Conservation (phyloP, 2,888 invertebrate species). For the Acrocera orbiculus region DNA sequence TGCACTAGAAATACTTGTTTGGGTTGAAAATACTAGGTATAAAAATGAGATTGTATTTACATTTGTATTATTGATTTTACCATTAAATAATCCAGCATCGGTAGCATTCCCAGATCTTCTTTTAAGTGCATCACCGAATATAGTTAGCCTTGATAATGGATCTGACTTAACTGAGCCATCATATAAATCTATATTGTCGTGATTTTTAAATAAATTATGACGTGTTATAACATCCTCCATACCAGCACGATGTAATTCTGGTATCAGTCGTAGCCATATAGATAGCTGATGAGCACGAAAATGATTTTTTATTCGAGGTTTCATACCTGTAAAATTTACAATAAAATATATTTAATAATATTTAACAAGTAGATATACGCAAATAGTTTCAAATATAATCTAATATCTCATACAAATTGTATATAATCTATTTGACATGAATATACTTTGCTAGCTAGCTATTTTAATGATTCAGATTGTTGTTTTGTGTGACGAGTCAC, state of each 20-base stretch:
- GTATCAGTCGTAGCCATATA: constrained; percentile 85
- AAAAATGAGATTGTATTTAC: no score
- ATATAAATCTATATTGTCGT: constrained; percentile 74
- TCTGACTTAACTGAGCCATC: constrained; percentile 77
- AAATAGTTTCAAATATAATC: no score
- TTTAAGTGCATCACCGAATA: constrained; percentile 35
- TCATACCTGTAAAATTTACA: constrained; percentile 47
- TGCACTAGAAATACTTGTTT: no score
- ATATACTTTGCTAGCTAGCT: no score
- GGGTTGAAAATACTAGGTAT: no score
- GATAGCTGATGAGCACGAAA: constrained; percentile 89
- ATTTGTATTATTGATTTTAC: no score
- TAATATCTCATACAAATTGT: no score
- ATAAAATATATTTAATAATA: no score
- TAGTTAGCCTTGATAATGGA: constrained; percentile 45
- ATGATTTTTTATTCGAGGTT: constrained; percentile 80
- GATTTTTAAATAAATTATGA: constrained; percentile 78
- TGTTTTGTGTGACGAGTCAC: background rate
- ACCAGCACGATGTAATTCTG: constrained; percentile 72
- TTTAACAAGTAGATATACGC: no score
- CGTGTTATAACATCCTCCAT: constrained; percentile 76
- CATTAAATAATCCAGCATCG: no score
- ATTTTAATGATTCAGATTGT: no score
- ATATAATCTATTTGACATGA: no score
- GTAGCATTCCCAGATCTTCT: constrained; percentile 32